phyloP scores from a whole-genome alignment of 2,888 invertebrate genomes.

The Tinea semifulvella region DNA sequence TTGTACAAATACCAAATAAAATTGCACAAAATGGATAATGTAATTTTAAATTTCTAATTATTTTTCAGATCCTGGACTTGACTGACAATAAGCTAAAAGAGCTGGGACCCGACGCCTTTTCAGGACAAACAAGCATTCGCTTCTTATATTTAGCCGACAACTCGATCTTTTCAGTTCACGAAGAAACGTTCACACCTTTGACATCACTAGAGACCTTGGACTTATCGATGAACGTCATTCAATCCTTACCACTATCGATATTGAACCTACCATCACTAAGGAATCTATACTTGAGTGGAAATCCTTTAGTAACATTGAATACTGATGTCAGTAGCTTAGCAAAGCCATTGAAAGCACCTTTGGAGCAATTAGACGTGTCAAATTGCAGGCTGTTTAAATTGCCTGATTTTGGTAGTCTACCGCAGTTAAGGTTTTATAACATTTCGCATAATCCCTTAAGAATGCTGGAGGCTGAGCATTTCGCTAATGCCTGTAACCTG shows the following conservation, averaged over 20 bases:
- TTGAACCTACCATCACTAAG: conserved; percentile 68
- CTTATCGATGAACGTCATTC: conserved; percentile 62
- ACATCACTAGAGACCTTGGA: conserved; percentile 62
- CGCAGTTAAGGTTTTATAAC: conserved; percentile 68
- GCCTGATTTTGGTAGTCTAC: conserved; percentile 68
- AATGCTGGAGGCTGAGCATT: conserved; percentile 50
- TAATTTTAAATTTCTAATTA: not conserved
- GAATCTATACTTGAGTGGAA: conserved; percentile 68
- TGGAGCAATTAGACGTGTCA: conserved; percentile 68
- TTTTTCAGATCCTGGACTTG: conserved; percentile 65
- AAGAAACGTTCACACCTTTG: conserved; percentile 58
- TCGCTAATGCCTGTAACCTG: conserved; percentile 71
- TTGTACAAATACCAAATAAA: too few relatives aligned
- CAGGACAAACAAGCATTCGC: conserved; percentile 56
- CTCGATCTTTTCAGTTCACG: conserved; percentile 61
- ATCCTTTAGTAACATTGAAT: conserved; percentile 48
- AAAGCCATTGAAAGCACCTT: conserved; percentile 66
- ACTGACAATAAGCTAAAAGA: conserved; percentile 64
- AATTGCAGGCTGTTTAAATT: conserved; percentile 65
- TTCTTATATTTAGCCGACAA: conserved; percentile 68
- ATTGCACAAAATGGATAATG: too few relatives aligned
- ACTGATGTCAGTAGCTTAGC: conserved; percentile 40
- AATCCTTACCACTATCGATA: conserved; percentile 52
- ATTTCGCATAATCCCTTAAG: conserved; percentile 68
- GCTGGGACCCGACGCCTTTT: conserved; percentile 54